Percentiles rank a stretch among this genome's conserved stretches.
These are phyloP conservation scores for Struthidea cinerea DNA, from an alignment of 2,113 vertebrate species.

Conservation along the genomic window DNA sequence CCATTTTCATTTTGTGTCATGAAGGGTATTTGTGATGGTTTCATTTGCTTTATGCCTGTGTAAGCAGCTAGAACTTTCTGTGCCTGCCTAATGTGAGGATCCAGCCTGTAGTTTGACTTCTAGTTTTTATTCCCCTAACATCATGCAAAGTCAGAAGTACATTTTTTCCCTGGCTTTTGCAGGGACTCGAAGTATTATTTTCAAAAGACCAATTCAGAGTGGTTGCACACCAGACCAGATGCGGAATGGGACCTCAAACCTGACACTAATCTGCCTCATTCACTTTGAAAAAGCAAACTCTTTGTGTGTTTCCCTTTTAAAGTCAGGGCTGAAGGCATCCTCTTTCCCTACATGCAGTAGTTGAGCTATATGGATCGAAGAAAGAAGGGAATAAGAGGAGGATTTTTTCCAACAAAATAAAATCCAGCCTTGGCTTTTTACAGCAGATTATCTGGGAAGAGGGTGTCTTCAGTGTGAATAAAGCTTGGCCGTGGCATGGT, in stretches of 20 bases:
- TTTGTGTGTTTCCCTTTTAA: neutral
- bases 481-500: neutral
- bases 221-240: neutral
- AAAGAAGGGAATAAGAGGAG: neutral
- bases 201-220: neutral
- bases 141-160: neutral
- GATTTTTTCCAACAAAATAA: neutral
- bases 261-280: neutral
- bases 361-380: neutral
- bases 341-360: neutral
- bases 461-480: neutral
- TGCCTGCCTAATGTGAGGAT: neutral
- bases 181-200: neutral
- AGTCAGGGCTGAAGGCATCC: neutral
- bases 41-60: neutral
- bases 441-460: neutral
- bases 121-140: neutral
- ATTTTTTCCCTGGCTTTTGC: neutral
- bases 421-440: neutral
- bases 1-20: neutral
- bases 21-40: neutral
- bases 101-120: neutral
- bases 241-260: neutral
- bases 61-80: neutral
- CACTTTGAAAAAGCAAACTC: neutral